phyloP scores from a whole-genome alignment of 1,140 invertebrate species.

The Drosophila setifemur region DNA sequence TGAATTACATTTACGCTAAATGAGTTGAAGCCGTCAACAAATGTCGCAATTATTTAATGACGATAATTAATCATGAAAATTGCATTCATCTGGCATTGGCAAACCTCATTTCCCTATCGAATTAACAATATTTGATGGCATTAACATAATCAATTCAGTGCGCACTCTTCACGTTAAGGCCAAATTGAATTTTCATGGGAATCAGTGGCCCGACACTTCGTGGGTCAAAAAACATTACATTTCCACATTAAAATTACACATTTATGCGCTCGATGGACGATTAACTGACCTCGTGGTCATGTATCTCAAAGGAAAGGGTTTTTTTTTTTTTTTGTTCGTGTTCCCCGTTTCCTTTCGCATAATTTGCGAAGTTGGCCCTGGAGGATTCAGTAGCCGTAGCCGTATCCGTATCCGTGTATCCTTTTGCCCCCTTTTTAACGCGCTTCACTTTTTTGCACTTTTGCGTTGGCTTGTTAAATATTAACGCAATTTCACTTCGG shows the following conservation, averaged over 20 bases:
- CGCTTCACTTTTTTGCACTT: constrained; percentile 61
- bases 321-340: too few relatives aligned
- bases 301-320: neutral
- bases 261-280: too few relatives aligned
- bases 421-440: constrained; percentile 30
- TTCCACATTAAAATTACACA: constrained; percentile 22
- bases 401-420: constrained; percentile 15
- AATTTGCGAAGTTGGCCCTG: constrained; percentile 43
- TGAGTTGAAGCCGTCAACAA: neutral
- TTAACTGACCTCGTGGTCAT: too few relatives aligned
- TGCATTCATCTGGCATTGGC: neutral
- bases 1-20: neutral
- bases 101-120: neutral
- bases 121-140: constrained; percentile 3
- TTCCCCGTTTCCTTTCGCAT: constrained; percentile 47
- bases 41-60: constrained; percentile 1
- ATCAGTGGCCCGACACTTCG: constrained; percentile 1
- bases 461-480: constrained; percentile 69
- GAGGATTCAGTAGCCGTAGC: constrained; percentile 28
- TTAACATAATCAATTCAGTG: constrained; percentile 14
- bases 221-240: constrained; percentile 18
- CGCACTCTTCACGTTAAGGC: constrained; percentile 3
- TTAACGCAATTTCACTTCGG: constrained; percentile 77
- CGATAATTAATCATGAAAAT: constrained; percentile 6
- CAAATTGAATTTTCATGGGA: constrained; percentile 18